A percentile compares a stretch with the other conserved stretches of the same genome.
Conservation (phyloP, 2,888 invertebrate species). For the Mechanitis mazaeus region DNA sequence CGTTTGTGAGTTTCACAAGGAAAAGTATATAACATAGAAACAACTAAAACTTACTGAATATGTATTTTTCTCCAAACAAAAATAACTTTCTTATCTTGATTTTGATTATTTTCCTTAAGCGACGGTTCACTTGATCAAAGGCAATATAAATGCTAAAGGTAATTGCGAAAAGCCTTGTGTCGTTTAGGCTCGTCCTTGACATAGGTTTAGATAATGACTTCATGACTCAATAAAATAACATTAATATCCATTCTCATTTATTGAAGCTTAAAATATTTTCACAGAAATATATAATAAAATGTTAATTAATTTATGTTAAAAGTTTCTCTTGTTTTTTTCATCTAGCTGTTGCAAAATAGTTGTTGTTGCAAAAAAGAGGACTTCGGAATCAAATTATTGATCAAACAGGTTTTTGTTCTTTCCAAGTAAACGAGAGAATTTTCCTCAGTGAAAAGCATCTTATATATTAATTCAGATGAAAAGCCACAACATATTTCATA, state of each 20-base stretch:
- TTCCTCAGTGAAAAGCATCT: no score
- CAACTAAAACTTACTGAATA: slow-evolving; percentile 1
- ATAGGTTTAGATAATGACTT: background rate
- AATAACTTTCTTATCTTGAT: background rate
- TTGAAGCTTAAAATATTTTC: background rate
- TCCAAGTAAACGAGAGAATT: no score
- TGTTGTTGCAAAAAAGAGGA: no score
- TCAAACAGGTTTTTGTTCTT: no score
- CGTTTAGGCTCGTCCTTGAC: background rate
- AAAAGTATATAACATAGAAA: background rate
- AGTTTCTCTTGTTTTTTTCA: no score
- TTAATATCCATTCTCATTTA: background rate
- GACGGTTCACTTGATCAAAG: slow-evolving; percentile 2
- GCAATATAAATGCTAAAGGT: slow-evolving; percentile 6
- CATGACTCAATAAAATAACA: background rate
- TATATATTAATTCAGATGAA: no score
- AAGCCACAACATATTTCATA: no score
- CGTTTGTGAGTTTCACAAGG: no score
- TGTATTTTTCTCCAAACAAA: background rate
- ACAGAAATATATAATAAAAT: no score
- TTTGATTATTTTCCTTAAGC: slow-evolving; percentile 3
- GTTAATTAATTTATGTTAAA: no score
- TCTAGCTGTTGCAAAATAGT: no score
- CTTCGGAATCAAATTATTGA: no score
- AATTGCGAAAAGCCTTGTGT: background rate